phyloP scores from a whole-genome alignment of 2,797 vertebrate genomes.

The Dermochelys coriacea region DNA sequence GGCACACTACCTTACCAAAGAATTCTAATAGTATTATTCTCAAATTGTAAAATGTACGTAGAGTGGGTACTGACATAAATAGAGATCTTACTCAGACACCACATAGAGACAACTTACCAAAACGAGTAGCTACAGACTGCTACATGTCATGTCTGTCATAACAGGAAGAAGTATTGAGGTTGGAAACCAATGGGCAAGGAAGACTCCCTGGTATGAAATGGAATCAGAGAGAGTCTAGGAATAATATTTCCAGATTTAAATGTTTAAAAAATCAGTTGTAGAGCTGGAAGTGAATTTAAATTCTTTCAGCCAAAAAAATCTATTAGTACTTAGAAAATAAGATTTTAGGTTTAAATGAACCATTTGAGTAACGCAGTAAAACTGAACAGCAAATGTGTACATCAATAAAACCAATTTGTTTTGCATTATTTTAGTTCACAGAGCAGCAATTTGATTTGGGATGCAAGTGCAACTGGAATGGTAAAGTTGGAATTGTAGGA shows the following conservation, averaged over 20 bases:
- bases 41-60: neutral
- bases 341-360: neutral
- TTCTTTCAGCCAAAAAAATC: constrained; percentile 1
- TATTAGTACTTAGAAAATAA: neutral
- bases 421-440: constrained; percentile 86
- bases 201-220: neutral
- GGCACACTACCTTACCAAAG: neutral
- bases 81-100: neutral
- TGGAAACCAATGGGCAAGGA: neutral
- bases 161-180: neutral
- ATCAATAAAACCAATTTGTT: constrained; percentile 60
- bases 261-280: neutral
- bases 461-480: constrained; percentile 87
- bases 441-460: constrained; percentile 87
- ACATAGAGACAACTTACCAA: rapidly evolving
- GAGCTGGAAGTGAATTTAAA: neutral
- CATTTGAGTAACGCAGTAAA: constrained; percentile 9
- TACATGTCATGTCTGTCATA: neutral
- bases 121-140: neutral
- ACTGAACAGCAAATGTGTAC: constrained; percentile 20
- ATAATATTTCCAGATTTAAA: neutral
- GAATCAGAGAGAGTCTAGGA: neutral
- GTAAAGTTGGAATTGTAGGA: constrained; percentile 88
- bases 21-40: neutral
- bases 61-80: neutral